Evolutionary conservation across 2,797 vertebrate genomes (phyloP).

Genomic region (Chlorospingus flavigularis): DNA sequence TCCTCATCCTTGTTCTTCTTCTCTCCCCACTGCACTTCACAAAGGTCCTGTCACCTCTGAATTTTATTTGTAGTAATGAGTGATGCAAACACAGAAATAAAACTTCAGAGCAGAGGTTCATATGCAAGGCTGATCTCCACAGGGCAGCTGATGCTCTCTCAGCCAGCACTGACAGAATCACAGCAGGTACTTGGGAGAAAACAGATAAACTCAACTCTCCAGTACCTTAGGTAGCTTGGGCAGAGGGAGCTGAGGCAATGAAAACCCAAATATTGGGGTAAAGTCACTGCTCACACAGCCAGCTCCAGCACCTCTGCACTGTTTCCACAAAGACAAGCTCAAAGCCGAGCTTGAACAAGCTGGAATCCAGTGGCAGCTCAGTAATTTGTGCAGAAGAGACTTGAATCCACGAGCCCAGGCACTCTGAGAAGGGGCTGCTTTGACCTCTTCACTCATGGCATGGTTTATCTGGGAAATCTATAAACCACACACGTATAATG

Average conservation of each 20-base stretch:
- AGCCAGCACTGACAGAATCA: not conserved
- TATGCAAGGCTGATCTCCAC: not conserved
- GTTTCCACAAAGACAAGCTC: not conserved
- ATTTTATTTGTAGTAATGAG: not conserved
- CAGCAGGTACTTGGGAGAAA: not conserved
- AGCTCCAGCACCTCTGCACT: not conserved
- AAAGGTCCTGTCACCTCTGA: not conserved
- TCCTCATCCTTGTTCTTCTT: not conserved
- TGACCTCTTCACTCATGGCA: not conserved
- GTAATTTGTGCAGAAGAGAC: not conserved
- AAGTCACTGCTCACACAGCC: not conserved
- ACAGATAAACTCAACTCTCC: not conserved
- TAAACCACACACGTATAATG: not conserved
- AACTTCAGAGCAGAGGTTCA: not conserved
- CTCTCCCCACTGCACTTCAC: not conserved
- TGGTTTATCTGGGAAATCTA: not conserved
- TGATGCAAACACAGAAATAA: not conserved
- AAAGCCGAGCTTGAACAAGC: not conserved
- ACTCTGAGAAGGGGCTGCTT: not conserved
- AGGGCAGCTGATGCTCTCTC: not conserved
- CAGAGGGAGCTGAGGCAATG: not conserved
- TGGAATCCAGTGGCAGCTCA: not conserved
- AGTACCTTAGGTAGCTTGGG: not conserved
- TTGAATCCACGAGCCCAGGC: not conserved
- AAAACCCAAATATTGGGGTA: not conserved